phyloP scores from a whole-genome alignment of 2,888 invertebrate genomes.

The Oxystoma pomonae region DNA sequence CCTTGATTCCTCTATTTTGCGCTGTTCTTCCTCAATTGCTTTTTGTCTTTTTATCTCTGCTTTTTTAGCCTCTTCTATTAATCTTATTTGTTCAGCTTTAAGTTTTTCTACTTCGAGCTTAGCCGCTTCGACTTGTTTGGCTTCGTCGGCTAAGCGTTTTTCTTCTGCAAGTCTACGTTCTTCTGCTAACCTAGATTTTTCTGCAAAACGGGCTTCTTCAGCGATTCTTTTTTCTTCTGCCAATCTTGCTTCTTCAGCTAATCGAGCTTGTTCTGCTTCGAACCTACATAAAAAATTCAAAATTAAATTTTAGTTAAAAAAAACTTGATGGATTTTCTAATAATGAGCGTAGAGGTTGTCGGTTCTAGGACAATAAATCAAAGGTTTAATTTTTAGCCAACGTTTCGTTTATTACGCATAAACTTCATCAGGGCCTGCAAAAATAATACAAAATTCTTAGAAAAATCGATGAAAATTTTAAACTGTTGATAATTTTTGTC shows the following conservation, averaged over 20 bases:
- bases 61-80: constrained; percentile 28
- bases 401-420: no score
- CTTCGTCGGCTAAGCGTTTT: constrained; percentile 37
- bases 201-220: constrained; percentile 31
- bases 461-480: no score
- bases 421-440: no score
- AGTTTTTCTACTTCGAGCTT: constrained; percentile 36
- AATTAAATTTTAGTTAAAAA: no score
- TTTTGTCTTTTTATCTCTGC: constrained; percentile 31
- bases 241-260: constrained; percentile 26
- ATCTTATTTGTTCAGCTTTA: constrained; percentile 34
- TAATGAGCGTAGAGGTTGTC: no score
- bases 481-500: no score
- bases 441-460: no score
- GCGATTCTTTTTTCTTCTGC: constrained; percentile 38
- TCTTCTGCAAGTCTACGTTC: constrained; percentile 30
- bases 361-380: no score
- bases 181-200: constrained; percentile 37
- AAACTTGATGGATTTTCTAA: no score
- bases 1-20: constrained; percentile 24
- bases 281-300: no score
- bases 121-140: constrained; percentile 29
- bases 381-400: no score
- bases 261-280: constrained; percentile 38
- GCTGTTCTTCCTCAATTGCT: constrained; percentile 28